Evolutionary conservation across 1,140 invertebrate genomes (phyloP).

Genomic region (Drosophila nasuta): DNA sequence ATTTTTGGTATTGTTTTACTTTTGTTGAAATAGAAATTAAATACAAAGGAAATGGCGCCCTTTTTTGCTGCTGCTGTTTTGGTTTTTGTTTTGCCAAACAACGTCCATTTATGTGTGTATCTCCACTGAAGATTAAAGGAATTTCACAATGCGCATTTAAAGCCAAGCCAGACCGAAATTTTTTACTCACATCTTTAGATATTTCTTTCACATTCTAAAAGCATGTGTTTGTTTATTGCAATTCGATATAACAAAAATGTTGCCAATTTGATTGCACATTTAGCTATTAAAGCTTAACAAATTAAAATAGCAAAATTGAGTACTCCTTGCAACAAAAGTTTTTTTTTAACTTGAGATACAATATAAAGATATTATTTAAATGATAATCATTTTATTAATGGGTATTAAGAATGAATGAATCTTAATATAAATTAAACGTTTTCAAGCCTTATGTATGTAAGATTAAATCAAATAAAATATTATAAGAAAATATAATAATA

Average conservation of each 20-base stretch:
- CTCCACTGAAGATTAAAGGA: slow-evolving; percentile 29
- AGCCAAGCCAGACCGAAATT: neutral
- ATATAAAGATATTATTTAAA: neutral
- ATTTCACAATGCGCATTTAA: slow-evolving; percentile 11
- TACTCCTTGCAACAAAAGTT: neutral
- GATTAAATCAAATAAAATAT: too few relatives aligned
- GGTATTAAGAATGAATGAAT: too few relatives aligned
- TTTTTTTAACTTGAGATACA: neutral
- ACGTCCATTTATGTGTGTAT: slow-evolving; percentile 18
- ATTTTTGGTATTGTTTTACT: slow-evolving; percentile 83
- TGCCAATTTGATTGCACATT: neutral
- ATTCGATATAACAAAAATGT: neutral
- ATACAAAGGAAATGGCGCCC: slow-evolving; percentile 56
- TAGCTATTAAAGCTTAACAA: neutral
- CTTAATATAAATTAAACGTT: too few relatives aligned
- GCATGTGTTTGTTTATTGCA: neutral
- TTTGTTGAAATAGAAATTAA: slow-evolving; percentile 73
- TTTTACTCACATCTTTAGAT: slow-evolving; percentile 3
- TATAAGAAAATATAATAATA: too few relatives aligned
- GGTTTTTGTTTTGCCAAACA: too few relatives aligned
- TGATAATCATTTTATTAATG: neutral
- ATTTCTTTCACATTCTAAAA: neutral
- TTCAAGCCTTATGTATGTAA: too few relatives aligned
- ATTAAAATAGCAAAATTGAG: neutral
- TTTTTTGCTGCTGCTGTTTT: slow-evolving; percentile 1